These are phyloP conservation scores for Bursaphelenchus mucronatus DNA, from an alignment of 1,140 invertebrate genomes.

Conservation along the genomic window DNA sequence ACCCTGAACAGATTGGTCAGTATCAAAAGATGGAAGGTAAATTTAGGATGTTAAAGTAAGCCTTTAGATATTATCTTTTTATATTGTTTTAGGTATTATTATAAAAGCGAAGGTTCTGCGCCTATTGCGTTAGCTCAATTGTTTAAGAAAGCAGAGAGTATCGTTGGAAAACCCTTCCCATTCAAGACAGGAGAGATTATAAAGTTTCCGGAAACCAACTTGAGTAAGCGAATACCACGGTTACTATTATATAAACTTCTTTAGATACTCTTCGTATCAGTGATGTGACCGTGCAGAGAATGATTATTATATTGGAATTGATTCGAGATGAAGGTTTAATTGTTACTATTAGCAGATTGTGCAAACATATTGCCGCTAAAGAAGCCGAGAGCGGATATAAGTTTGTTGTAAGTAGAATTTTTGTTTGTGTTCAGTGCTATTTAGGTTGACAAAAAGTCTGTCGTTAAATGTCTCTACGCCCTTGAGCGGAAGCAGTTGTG, in stretches of 20 bases:
- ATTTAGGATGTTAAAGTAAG: conserved; percentile 47
- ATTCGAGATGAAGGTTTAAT: conserved; percentile 40
- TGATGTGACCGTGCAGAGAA: conserved; percentile 46
- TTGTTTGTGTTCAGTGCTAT: conserved; percentile 25
- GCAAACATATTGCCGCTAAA: conserved; percentile 27
- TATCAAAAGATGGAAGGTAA: conserved; percentile 59
- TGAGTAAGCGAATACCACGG: conserved; percentile 38
- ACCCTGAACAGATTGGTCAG: conserved; percentile 48
- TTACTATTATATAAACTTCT: conserved; percentile 16
- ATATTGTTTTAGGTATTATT: conserved; percentile 46
- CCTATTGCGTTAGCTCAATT: conserved; percentile 30
- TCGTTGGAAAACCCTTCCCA: conserved; percentile 41
- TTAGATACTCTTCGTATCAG: conserved; percentile 51
- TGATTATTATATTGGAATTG: conserved; percentile 38
- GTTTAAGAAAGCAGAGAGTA: conserved; percentile 22
- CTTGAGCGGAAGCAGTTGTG: conserved; percentile 33
- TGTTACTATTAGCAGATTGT: conserved; percentile 39
- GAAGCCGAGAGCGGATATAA: conserved; percentile 45
- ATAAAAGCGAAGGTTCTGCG: conserved; percentile 36
- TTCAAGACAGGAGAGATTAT: conserved; percentile 51
- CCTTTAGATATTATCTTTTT: conserved; percentile 18
- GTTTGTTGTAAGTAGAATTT: conserved; percentile 29
- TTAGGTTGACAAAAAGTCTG: conserved; percentile 57
- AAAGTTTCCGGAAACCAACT: conserved; percentile 50
- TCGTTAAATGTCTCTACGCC: conserved; percentile 50